phyloP scores from a whole-genome alignment of 2,113 vertebrate genomes.

The Oncorhynchus clarkii region DNA sequence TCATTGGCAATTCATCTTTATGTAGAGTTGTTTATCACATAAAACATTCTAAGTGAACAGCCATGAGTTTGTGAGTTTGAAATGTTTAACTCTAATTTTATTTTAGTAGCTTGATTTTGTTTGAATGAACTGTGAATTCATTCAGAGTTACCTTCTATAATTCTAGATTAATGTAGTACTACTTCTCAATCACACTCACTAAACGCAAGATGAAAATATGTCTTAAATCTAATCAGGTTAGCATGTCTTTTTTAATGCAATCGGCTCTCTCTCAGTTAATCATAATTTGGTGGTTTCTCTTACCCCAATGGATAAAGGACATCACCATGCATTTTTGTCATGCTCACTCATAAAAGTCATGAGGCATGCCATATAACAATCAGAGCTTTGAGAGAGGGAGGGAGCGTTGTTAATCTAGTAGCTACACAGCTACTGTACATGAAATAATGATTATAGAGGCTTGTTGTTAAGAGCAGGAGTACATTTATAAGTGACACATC shows the following conservation, averaged over 20 bases:
- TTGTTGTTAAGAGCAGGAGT: background rate
- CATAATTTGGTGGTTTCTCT: constrained; percentile 41
- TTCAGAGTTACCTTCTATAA: too few relatives aligned
- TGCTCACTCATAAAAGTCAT: constrained; percentile 34
- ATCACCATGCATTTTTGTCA: constrained; percentile 35
- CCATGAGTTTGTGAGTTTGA: too few relatives aligned
- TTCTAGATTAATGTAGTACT: background rate
- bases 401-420: constrained; percentile 31
- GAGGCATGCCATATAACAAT: constrained; percentile 20
- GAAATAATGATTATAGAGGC: background rate
- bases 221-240: constrained; percentile 35
- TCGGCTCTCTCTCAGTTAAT: constrained; percentile 38
- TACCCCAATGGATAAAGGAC: constrained; percentile 48
- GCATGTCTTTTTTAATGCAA: constrained; percentile 52
- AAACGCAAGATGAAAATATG: background rate
- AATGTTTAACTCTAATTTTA: too few relatives aligned
- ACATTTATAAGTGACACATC: background rate
- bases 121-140: too few relatives aligned
- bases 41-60: constrained; percentile 51
- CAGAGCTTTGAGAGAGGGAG: constrained; percentile 34
- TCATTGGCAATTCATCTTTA: background rate
- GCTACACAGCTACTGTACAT: constrained; percentile 1
- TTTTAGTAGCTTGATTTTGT: too few relatives aligned
- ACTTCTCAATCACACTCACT: background rate
- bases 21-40: too few relatives aligned